Percentiles rank a stretch among this genome's conserved stretches.
phyloP scores from a whole-genome alignment of 2,888 invertebrate genomes.

The Hydraecia micacea region DNA sequence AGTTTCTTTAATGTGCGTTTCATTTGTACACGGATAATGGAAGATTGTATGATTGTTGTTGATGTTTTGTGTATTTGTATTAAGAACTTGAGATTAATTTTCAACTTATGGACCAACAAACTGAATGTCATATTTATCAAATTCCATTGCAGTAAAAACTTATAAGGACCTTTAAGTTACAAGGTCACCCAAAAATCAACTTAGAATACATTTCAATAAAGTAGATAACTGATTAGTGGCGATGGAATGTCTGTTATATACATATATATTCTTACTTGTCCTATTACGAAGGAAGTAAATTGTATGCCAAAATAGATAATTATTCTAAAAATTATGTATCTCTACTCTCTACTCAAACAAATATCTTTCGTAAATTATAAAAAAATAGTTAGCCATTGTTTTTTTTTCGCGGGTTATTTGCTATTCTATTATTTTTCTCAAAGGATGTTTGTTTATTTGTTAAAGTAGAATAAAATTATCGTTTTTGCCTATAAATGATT shows the following conservation, averaged over 20 bases:
- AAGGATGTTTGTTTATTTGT: background rate
- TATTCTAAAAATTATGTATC: background rate
- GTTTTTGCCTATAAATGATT: slow-evolving; percentile 1
- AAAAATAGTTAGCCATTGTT: background rate
- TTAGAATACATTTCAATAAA: too few species aligned
- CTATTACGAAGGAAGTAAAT: background rate
- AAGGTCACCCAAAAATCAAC: too few species aligned
- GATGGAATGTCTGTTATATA: too few species aligned
- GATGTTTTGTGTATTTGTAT: too few species aligned
- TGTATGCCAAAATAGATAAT: background rate
- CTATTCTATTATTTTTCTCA: background rate
- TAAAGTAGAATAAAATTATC: background rate
- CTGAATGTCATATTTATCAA: too few species aligned
- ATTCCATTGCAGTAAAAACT: too few species aligned
- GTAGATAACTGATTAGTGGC: too few species aligned
- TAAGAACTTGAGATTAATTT: too few species aligned
- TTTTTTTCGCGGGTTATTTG: background rate
- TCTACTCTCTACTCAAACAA: background rate
- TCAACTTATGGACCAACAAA: too few species aligned
- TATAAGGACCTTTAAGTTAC: too few species aligned
- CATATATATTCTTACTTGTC: background rate
- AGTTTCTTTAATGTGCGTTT: slow-evolving; percentile 25
- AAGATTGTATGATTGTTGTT: too few species aligned
- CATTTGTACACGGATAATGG: background rate
- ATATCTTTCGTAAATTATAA: background rate